Base-by-base conservation (phyloP, 2,797 vertebrate species). In the Allenopithecus nigroviridis region DNA sequence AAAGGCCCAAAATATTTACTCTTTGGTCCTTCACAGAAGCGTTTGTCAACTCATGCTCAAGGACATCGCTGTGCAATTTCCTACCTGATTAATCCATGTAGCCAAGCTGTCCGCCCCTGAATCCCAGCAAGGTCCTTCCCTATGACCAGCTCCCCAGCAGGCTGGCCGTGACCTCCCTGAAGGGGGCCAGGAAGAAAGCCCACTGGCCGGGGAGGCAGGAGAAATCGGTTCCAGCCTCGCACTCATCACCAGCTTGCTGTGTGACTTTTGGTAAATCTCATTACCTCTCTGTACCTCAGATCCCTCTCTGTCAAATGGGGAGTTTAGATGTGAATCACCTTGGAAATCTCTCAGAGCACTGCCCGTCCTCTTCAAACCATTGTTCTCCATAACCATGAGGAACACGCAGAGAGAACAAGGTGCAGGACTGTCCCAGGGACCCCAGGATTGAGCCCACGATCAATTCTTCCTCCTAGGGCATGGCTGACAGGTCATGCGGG, bases 351-450 rank as follows among this genome's bases (percentile, higher is more conserved):
- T 16, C 11, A 6, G 26, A 3, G 74, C 5, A 22, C 13, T 0
- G 0, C 1, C 5, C 0, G 0, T 22, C 17, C 72, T 33, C 46
- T 12, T 14, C 36, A 14, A 10, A 33, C 26, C 16, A 13, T 5
- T 0, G 0, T 7, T 5, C 55, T 26, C 2, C 17, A 5, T 28
- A 4, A 9, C 21, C 57, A 4, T 0, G 3, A 39, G 53, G 39
- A 30, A 8, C 59, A 50, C 0, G 0, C 0, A 13, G 24, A 13
- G 39, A 61, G n/a, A 14, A 17, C 39, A 3, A 2, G 0, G 8
- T 16, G 36, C 24, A 0, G 2, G 21, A 55, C 1, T 0, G 21
- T 2, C 24, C 55, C 24, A 0, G 14, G 41, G 50, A 2, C 48
- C 9, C 19, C 75, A 16, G 36, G 74, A 3, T 5, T 17, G 9